phyloP scores from a whole-genome alignment of 2,888 invertebrate species.

The Drosophila ezoana region DNA sequence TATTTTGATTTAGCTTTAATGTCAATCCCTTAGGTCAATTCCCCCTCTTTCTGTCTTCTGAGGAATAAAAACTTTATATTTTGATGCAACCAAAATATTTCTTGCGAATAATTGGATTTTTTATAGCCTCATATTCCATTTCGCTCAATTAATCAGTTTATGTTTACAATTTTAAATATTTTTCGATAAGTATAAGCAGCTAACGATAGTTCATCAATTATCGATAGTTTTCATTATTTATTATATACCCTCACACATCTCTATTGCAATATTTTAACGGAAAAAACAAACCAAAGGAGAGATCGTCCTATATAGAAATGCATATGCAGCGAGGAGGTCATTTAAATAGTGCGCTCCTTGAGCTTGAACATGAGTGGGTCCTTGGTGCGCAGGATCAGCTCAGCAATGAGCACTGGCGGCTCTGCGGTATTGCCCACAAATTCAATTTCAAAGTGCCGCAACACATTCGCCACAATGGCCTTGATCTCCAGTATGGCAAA shows the following conservation, averaged over 20 bases:
- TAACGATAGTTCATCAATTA: neutral
- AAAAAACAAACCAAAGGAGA: neutral
- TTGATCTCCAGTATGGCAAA: slow-evolving; percentile 85
- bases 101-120: too few relatives aligned
- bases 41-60: neutral
- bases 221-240: neutral
- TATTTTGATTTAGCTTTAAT: neutral
- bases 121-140: too few relatives aligned
- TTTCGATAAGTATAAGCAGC: too few relatives aligned
- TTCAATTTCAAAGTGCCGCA: slow-evolving; percentile 81
- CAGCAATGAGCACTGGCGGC: slow-evolving; percentile 80
- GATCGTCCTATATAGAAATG: too few relatives aligned
- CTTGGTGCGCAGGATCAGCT: slow-evolving; percentile 82
- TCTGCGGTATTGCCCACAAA: slow-evolving; percentile 67
- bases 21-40: too few relatives aligned
- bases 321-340: too few relatives aligned
- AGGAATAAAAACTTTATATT: slow-evolving; percentile 1
- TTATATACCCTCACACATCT: neutral
- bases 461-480: slow-evolving; percentile 80
- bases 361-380: slow-evolving; percentile 83
- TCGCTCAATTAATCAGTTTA: too few relatives aligned
- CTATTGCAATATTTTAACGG: neutral
- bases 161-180: too few relatives aligned
- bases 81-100: neutral
- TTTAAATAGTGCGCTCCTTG: slow-evolving; percentile 73